Evolutionary conservation across 1,140 invertebrate species (phyloP), one percentile per base, ranked within the genome.

Genomic region (Halyomorpha halys): DNA sequence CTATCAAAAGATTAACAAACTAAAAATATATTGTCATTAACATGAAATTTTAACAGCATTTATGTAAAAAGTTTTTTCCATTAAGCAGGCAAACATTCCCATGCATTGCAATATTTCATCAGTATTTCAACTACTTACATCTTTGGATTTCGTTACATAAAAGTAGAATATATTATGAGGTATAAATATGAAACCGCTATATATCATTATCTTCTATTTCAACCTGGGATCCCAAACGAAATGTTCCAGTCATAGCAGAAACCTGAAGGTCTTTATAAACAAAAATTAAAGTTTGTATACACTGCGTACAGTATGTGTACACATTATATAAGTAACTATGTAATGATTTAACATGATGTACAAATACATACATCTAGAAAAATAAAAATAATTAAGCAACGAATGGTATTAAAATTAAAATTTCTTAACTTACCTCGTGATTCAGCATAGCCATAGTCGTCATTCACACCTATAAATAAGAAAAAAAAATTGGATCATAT

Each of bases 361-460:
- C 1, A 39, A 39, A 11, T 39, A 39, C 1, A 39, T 39, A 11
- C 34, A 39, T 8, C 11, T 39, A 39, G 1, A 39, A 11, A 39
- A 11, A 39, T 6, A 39, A 39, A 11, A 2, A 39, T 39, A 39
- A 39, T 39, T 1, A 13, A 39, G 34, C 11, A 11, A 39, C 11
- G 5, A 39, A 39, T 6, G 34, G 34, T 13, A 39, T 39, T 39
- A 1, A 13, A 39, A 39, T 11, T 30, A 39, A 8, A 1, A 39
- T 39, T 13, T 13, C 11, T 39, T 6, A 1, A 71, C 73, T 72
- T 76, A 76, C 75, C 76, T 76, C 76, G 72, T 71, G 71, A 67
- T 69, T 76, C 75, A 67, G 70, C 66, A 67, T 75, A 76, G 69
- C 74, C 75, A 69, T 76, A 76, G 59, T 73, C 72, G 67, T 76